phyloP scores from a whole-genome alignment of 2,113 vertebrate species.

The Oncorhynchus nerka region DNA sequence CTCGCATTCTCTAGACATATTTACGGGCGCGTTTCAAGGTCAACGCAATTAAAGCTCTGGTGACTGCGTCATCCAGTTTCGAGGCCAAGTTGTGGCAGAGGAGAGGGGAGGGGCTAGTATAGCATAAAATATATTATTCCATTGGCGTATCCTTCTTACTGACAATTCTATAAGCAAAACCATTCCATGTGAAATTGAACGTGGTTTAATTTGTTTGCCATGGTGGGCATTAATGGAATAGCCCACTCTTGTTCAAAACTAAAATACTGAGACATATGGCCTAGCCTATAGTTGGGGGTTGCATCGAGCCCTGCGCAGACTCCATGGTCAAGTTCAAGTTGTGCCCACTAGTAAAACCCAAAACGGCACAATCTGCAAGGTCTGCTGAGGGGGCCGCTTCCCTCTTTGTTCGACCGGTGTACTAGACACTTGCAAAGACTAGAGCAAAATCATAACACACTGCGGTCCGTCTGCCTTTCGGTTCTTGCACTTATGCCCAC shows the following conservation, averaged over 20 bases:
- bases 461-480: slow-evolving; percentile 15
- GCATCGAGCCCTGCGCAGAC: slow-evolving; percentile 53
- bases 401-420: slow-evolving; percentile 49
- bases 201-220: not conserved
- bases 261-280: not conserved
- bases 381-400: slow-evolving; percentile 48
- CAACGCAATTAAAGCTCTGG: slow-evolving; percentile 53
- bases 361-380: slow-evolving; percentile 57
- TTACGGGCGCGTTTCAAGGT: slow-evolving; percentile 53
- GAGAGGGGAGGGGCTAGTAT: slow-evolving; percentile 52
- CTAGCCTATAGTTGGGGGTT: slow-evolving; percentile 33
- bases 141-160: not conserved
- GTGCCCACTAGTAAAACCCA: slow-evolving; percentile 65
- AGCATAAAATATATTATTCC: slow-evolving; percentile 11
- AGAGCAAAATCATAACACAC: slow-evolving; percentile 8
- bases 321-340: slow-evolving; percentile 80
- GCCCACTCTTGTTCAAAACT: not conserved
- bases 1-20: slow-evolving; percentile 26
- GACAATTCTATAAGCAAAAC: not conserved
- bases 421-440: slow-evolving; percentile 37
- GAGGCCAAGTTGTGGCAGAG: slow-evolving; percentile 68
- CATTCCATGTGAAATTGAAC: not conserved
- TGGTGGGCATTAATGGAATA: not conserved
- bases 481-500: not conserved
- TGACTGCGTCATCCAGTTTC: slow-evolving; percentile 69